Conservation (phyloP, 2,113 vertebrate genomes). For the Saguinus imperator region DNA sequence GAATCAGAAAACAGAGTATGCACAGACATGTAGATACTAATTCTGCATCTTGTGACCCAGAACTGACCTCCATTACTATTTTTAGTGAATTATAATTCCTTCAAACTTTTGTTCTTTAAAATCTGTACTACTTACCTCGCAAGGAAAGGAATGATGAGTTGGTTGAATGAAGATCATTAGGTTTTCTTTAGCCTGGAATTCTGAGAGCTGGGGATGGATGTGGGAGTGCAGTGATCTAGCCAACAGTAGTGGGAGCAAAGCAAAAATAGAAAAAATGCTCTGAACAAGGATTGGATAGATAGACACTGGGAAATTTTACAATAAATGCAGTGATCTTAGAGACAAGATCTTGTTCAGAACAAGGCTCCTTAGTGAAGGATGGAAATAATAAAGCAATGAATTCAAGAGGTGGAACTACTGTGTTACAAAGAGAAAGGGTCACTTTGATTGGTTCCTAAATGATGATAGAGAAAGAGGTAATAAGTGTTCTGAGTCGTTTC, state of each 20-base stretch:
- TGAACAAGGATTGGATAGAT: neutral
- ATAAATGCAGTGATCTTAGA: neutral
- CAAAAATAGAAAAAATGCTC: neutral
- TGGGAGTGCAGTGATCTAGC: neutral
- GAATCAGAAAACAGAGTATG: neutral
- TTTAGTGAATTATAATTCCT: neutral
- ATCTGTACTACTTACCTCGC: neutral
- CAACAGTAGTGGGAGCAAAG: neutral
- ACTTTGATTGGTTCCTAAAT: neutral
- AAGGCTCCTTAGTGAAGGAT: neutral
- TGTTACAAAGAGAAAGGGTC: neutral
- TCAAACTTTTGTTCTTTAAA: neutral
- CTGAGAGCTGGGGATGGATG: neutral
- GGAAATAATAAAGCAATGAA: neutral
- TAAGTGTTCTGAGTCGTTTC: neutral
- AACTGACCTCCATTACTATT: neutral
- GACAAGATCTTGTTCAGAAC: neutral
- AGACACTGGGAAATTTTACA: neutral
- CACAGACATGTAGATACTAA: neutral
- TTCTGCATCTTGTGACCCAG: neutral
- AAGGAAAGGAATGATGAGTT: neutral
- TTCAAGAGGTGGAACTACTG: neutral
- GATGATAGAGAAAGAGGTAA: neutral
- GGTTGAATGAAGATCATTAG: neutral
- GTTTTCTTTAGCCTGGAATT: neutral